phyloP scores from a whole-genome alignment of 2,113 vertebrate genomes.

The Xyrauchen texanus region DNA sequence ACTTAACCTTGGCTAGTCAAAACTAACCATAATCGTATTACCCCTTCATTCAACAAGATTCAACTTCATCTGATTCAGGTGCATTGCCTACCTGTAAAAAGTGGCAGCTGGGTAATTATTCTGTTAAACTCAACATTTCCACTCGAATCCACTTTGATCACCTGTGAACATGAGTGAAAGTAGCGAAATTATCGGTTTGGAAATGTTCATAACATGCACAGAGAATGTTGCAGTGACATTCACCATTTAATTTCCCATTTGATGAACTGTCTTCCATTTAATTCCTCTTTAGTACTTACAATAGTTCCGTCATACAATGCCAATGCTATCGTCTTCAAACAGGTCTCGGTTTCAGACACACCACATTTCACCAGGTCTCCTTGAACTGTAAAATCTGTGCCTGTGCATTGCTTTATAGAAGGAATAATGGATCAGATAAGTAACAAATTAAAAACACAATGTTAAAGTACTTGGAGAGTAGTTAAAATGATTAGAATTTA shows the following conservation, averaged over 20 bases:
- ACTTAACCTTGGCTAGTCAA: no score
- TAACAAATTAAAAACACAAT: no score
- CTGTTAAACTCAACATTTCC: constrained; percentile 82
- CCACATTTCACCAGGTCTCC: constrained; percentile 85
- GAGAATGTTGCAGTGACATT: no score
- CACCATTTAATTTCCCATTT: no score
- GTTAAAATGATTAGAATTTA: no score
- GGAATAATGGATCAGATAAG: neutral
- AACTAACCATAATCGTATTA: no score
- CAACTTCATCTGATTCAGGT: neutral
- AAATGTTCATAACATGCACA: no score
- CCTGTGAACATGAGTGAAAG: constrained; percentile 65
- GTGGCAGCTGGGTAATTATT: constrained; percentile 81
- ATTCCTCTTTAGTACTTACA: constrained; percentile 68
- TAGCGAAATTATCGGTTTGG: no score
- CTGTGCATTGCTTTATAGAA: constrained; percentile 62
- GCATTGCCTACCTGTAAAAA: constrained; percentile 76
- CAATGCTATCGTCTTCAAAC: constrained; percentile 81
- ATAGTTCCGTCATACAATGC: constrained; percentile 65
- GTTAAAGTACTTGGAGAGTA: no score
- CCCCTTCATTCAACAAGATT: no score
- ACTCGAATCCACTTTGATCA: constrained; percentile 73
- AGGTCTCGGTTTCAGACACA: constrained; percentile 78
- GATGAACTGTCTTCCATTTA: no score
- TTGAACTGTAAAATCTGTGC: constrained; percentile 74